Conservation (phyloP, 2,113 vertebrate species). For the Megaptera novaeangliae region DNA sequence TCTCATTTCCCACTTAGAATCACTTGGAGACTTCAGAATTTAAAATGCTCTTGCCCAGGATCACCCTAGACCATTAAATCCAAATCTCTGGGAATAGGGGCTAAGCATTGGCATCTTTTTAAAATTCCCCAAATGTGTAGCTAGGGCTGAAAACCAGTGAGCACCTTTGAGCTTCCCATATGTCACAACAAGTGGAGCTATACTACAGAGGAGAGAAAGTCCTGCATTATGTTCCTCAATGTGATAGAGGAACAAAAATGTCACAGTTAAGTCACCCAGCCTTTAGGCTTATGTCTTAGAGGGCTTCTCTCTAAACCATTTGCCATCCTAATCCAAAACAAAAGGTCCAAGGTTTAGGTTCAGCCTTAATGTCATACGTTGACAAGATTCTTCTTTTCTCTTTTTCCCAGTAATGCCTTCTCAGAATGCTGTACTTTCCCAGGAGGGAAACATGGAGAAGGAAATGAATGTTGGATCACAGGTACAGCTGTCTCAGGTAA, state of each 20-base stretch:
- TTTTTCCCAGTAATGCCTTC: constrained; percentile 8
- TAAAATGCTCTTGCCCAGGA: neutral
- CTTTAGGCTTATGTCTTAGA: neutral
- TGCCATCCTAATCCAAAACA: neutral
- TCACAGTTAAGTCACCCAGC: neutral
- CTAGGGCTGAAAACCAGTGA: neutral
- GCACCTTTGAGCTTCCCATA: neutral
- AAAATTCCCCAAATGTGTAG: neutral
- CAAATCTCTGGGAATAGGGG: neutral
- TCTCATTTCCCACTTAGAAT: neutral
- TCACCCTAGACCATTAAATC: neutral
- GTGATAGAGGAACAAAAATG: neutral
- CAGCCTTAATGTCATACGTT: neutral
- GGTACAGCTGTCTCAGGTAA: constrained; percentile 9
- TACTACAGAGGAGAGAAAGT: neutral
- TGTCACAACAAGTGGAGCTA: neutral
- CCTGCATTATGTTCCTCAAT: neutral
- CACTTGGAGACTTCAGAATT: neutral
- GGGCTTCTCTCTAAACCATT: neutral
- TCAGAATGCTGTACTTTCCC: constrained; percentile 7
- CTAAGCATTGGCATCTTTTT: neutral
- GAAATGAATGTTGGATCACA: constrained; percentile 1
- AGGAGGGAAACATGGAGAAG: neutral
- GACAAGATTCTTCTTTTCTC: neutral
- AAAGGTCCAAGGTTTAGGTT: neutral